These are phyloP conservation scores for Coronaproctus castanopsis DNA, from an alignment of 2,888 invertebrate genomes.

Conservation along the genomic window DNA sequence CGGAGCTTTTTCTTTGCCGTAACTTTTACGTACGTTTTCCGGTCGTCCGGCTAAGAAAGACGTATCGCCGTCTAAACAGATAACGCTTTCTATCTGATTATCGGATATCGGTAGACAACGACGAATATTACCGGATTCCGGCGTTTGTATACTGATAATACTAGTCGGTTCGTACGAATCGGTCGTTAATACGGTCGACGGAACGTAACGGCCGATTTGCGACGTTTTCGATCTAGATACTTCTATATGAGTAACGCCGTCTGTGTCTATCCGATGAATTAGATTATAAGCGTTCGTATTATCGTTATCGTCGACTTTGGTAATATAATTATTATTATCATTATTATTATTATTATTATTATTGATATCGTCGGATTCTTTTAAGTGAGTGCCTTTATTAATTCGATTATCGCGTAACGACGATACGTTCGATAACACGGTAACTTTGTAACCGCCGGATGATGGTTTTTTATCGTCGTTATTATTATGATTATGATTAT, in stretches of 20 bases:
- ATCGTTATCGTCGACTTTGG: neutral
- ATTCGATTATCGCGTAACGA: no score
- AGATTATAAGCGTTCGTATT: slow-evolving; percentile 25
- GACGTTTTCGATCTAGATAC: slow-evolving; percentile 23
- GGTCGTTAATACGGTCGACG: neutral
- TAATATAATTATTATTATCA: slow-evolving; percentile 26
- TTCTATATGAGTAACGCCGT: slow-evolving; percentile 33
- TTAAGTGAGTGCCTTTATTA: neutral
- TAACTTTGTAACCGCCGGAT: slow-evolving; percentile 15
- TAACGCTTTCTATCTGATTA: slow-evolving; percentile 6
- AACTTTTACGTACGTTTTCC: slow-evolving; percentile 16
- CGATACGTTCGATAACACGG: neutral
- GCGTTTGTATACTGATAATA: slow-evolving; percentile 28
- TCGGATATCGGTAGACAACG: neutral
- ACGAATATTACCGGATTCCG: slow-evolving; percentile 21
- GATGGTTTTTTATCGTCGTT: no score
- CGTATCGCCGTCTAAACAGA: slow-evolving; percentile 5
- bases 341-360: neutral
- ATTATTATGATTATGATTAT: no score
- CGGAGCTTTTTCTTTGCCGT: slow-evolving; percentile 13
- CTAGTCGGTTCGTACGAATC: slow-evolving; percentile 18
- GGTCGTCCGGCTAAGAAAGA: neutral
- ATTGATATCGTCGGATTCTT: neutral
- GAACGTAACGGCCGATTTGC: neutral
- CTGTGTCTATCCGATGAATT: slow-evolving; percentile 30